A percentile compares a stretch with the other conserved stretches of the same genome.
phyloP scores from a whole-genome alignment of 2,888 invertebrate species.

The Noctuana brunneofusca region DNA sequence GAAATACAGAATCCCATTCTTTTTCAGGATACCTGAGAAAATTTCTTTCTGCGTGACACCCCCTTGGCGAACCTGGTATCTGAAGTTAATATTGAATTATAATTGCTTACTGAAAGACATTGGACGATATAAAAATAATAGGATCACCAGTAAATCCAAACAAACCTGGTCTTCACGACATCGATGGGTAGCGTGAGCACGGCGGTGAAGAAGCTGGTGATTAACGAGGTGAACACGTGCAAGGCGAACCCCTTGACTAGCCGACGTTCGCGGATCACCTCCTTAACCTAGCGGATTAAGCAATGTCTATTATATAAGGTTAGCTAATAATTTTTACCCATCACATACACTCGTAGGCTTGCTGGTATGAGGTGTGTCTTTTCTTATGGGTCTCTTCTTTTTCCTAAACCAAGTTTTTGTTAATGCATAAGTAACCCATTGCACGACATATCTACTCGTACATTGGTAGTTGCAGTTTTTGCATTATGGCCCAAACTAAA shows the following conservation, averaged over 20 bases:
- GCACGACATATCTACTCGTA: too few species aligned
- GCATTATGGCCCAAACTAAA: too few species aligned
- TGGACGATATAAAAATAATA: not conserved
- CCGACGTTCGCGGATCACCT: slow-evolving; percentile 61
- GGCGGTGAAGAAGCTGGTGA: slow-evolving; percentile 96
- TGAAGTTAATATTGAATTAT: slow-evolving; percentile 28
- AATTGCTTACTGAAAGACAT: too few species aligned
- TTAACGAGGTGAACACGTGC: slow-evolving; percentile 95
- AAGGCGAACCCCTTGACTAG: slow-evolving; percentile 87
- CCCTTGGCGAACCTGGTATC: slow-evolving; percentile 50
- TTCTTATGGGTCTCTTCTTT: too few species aligned
- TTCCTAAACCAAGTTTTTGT: too few species aligned
- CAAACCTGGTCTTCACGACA: slow-evolving; percentile 95
- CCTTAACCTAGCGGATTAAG: slow-evolving; percentile 45
- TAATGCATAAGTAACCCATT: too few species aligned
- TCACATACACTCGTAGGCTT: too few species aligned
- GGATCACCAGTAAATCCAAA: not conserved
- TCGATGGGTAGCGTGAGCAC: slow-evolving; percentile 97
- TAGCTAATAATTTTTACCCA: too few species aligned
- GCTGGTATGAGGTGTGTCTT: too few species aligned
- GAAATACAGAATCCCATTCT: slow-evolving; percentile 92
- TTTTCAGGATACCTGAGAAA: slow-evolving; percentile 86
- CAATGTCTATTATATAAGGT: too few species aligned
- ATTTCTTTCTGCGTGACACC: slow-evolving; percentile 84
- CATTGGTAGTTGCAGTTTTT: too few species aligned